Conservation (phyloP, 2,113 vertebrate species). For the Tapirus terrestris region DNA sequence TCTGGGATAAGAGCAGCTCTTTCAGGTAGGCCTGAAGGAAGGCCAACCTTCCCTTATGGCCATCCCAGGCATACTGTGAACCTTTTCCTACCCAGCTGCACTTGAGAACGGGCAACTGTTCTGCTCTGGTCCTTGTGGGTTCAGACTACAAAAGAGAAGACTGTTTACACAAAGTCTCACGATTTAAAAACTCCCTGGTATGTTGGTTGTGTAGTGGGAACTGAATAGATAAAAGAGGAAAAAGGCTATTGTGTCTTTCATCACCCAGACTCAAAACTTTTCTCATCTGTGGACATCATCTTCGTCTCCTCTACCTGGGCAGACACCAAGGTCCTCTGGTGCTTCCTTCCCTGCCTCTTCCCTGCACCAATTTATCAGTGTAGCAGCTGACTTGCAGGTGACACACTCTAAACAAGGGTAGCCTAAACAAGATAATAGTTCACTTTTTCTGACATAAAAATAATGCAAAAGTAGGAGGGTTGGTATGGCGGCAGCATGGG, state of each 20-base stretch:
- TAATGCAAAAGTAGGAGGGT: background rate
- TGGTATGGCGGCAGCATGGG: background rate
- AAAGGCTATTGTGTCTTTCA: background rate
- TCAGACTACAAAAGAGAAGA: background rate
- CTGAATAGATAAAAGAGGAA: background rate
- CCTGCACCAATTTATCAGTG: background rate
- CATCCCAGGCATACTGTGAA: background rate
- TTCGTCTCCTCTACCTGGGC: background rate
- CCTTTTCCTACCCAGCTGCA: background rate
- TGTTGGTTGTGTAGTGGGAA: background rate
- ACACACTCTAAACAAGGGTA: background rate
- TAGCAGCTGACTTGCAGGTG: background rate
- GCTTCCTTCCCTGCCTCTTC: background rate
- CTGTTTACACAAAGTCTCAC: background rate
- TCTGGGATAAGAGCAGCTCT: background rate
- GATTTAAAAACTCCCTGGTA: background rate
- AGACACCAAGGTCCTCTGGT: background rate
- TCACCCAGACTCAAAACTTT: background rate
- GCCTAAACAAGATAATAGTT: background rate
- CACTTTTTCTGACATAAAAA: background rate
- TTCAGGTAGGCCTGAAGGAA: background rate
- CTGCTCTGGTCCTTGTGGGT: background rate
- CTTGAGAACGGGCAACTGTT: background rate
- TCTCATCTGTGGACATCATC: background rate
- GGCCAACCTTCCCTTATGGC: background rate